Conservation (phyloP, 2,888 invertebrate genomes). For the Lamproptera curius region DNA sequence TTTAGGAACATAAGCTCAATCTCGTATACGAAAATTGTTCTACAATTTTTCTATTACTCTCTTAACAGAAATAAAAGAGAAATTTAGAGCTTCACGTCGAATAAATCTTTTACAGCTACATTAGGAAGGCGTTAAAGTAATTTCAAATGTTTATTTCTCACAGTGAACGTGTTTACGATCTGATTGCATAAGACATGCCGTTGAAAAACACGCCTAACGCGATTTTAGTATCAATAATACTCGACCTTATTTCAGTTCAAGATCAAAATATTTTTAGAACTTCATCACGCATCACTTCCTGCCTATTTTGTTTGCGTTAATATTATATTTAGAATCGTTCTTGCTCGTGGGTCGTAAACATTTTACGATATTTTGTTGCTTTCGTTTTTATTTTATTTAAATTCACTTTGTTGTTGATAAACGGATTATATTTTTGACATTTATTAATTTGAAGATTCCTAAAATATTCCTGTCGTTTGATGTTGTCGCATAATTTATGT, state of each 20-base stretch:
- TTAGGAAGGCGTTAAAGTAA: not conserved
- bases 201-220: slow-evolving; percentile 4
- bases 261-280: slow-evolving; percentile 24
- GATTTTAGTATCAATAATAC: slow-evolving; percentile 5
- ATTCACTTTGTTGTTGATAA: slow-evolving; percentile 8
- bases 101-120: too few species aligned
- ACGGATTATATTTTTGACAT: slow-evolving; percentile 8
- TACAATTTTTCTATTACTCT: too few species aligned
- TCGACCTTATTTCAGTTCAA: slow-evolving; percentile 29
- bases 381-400: too few species aligned
- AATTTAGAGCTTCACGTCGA: too few species aligned
- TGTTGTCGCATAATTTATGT: not conserved
- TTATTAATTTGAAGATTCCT: slow-evolving; percentile 2
- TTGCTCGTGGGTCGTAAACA: slow-evolving; percentile 13
- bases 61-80: too few species aligned
- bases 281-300: slow-evolving; percentile 16
- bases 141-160: not conserved
- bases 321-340: slow-evolving; percentile 16
- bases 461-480: slow-evolving; percentile 7
- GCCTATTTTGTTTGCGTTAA: slow-evolving; percentile 11
- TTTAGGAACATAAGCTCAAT: too few species aligned
- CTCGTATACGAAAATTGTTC: too few species aligned
- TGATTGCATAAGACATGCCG: not conserved
- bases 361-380: slow-evolving; percentile 17
- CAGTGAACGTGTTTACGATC: slow-evolving; percentile 1